A percentile compares a stretch with the other conserved stretches of the same genome.
phyloP scores from a whole-genome alignment of 2,888 invertebrate genomes.

The Anodontia alba region DNA sequence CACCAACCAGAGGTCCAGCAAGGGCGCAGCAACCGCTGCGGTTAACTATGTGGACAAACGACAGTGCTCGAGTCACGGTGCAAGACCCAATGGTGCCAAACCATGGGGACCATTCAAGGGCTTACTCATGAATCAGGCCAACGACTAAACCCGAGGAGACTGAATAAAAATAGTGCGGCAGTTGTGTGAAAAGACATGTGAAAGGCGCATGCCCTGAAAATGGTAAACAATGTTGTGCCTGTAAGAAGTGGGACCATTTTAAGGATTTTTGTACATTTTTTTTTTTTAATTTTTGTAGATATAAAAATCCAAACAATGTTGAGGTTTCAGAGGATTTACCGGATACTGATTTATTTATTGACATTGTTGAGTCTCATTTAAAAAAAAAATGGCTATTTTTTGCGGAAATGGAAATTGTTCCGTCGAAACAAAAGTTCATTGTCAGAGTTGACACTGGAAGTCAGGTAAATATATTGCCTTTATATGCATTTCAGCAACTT shows the following conservation, averaged over 20 bases:
- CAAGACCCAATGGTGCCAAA: not conserved
- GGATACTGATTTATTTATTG: constrained; percentile 11
- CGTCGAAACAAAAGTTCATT: not conserved
- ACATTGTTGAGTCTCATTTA: not conserved
- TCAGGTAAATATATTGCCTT: constrained; percentile 20
- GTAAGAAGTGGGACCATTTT: constrained; percentile 24
- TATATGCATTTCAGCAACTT: constrained; percentile 6
- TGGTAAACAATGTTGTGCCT: not conserved
- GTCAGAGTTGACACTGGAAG: constrained; percentile 6
- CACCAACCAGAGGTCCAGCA: not conserved
- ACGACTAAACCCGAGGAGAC: not conserved
- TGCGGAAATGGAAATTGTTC: constrained; percentile 10
- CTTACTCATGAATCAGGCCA: not conserved
- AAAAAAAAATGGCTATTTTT: not conserved
- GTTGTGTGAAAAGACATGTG: not conserved
- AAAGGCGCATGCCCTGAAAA: constrained; percentile 14
- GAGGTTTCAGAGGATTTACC: not conserved
- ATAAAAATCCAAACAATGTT: constrained; percentile 16
- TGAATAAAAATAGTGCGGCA: not conserved
- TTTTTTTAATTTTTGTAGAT: not conserved
- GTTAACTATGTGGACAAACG: not conserved
- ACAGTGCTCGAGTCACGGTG: not conserved
- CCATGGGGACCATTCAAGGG: not conserved
- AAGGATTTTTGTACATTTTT: not conserved
- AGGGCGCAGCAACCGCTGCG: constrained; percentile 13